Evolutionary conservation across 2,113 vertebrate species (phyloP), one percentile per base, ranked within the genome.

Genomic region (Ictidomys tridecemlineatus): DNA sequence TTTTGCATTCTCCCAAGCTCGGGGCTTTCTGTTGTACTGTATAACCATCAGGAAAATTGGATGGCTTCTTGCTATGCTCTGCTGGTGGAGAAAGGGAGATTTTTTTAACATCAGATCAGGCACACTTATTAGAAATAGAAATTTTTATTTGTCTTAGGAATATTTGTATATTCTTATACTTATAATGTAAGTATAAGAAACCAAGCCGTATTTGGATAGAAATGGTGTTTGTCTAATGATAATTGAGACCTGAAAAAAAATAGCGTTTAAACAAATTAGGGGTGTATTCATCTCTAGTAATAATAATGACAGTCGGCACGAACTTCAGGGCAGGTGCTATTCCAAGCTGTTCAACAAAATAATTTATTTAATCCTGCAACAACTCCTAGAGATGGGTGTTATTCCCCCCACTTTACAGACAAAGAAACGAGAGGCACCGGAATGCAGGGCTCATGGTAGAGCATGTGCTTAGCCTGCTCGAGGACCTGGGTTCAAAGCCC

Each of bases 221-320:
- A 72, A 39, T 67, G 18, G 45, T 76, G 8, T 65, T 76, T 80
- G 53, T 48, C 53, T 89, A 56, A 32, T 48, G 78, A 91, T 76
- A 93, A 70, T 88, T 51, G 73, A 95, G 48, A 58, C 32, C 73
- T 72, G 14, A 45, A 92, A 93, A 92, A 93, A 90, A 34, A 34
- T 90, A 48, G 51, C 28, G 20, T 39, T 67, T 73, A 48, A 89
- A 74, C 53, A 61, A 65, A 28, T n/a, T n/a, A 88, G 34, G 37
- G 83, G 37, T 51, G 37, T 32, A 53, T 83, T 85, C 6, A 69
- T 39, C 18, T 56, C 51, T n/a, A 94, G 56, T 85, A 78, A 72
- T 80, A 72, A 39, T 80, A 70, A 69, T 39, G 39, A 85, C 34
- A 85, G 48, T 24, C 53, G n/a, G 13, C 11, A 32, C 12, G 87